These are phyloP conservation scores for Novumbra hubbsi DNA, from an alignment of 2,797 vertebrate genomes.

Conservation along the genomic window DNA sequence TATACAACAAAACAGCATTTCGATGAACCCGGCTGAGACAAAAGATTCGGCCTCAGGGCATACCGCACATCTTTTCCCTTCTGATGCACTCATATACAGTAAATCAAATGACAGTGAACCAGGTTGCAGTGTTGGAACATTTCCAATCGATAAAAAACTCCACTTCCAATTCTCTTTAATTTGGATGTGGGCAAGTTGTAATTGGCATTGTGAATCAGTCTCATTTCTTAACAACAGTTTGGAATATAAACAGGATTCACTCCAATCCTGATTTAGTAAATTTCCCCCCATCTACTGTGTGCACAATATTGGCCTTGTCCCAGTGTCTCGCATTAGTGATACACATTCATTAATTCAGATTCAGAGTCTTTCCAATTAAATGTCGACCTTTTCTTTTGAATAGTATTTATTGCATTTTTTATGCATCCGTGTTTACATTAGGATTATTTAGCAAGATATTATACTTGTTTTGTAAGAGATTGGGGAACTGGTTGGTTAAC, in stretches of 20 bases:
- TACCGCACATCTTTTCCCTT: neutral
- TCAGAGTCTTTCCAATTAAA: too few species aligned
- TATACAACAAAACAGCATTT: neutral
- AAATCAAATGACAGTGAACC: neutral
- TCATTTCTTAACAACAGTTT: too few species aligned
- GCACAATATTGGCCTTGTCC: too few species aligned
- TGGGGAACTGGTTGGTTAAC: too few species aligned
- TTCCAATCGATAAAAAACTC: neutral
- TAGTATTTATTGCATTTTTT: constrained; percentile 15
- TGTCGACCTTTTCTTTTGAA: constrained; percentile 7
- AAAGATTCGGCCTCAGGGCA: neutral
- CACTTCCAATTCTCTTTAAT: too few species aligned
- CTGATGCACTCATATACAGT: neutral
- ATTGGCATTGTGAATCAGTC: too few species aligned
- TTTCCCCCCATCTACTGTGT: neutral
- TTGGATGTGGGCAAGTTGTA: too few species aligned
- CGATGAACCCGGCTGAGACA: neutral
- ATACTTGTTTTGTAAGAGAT: neutral
- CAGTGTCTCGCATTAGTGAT: neutral
- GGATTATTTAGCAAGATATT: neutral
- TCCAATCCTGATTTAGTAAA: neutral
- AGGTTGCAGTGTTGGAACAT: too few species aligned
- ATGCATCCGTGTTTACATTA: neutral
- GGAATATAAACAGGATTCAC: too few species aligned
- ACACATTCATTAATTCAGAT: neutral